Base-by-base conservation (phyloP, 2,888 invertebrate genomes). In the Ischnus inquisitorius region DNA sequence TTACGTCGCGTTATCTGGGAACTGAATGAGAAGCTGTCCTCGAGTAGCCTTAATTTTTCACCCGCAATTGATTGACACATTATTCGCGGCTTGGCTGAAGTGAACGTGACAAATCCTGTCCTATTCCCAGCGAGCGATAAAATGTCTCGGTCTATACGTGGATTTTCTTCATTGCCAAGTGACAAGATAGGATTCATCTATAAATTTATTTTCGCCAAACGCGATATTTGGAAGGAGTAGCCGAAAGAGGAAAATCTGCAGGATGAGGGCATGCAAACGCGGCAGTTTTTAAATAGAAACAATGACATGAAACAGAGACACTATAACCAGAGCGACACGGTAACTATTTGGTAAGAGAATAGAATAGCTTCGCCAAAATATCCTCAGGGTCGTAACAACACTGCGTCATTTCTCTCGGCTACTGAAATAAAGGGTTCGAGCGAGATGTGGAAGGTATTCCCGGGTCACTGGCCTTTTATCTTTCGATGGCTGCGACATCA, bases 291-390 rank as follows among this genome's bases (percentile, higher is more conserved):
- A 16, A 16, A 71, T 41, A 39, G 25, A 10, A 41, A 41, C 16
- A 48, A 41, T 14, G 19, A n/a, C 5, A 22, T 43, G 22, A 43
- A 43, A 28, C 14, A 46, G 65, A 25, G 76, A 54, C 41, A 22
- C 41, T 25, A 75, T 51, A 64, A 48, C 22, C 6, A 12, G 16
- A 2, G 39, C 16, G 54, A 25, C 39, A 14, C 39, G 25, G 54
- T 65, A 64, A 46, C 46, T 48, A 16, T 62, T 34, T 46, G 10
- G 54, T 25, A 39, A 54, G n/a, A 22, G 65, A 65, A 76, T 39
- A 76, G 65, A 19, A 41, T 4, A 57, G 64, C 34, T 67, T 22
- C 22, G 51, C 34, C 39, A 39, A 25, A 43, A 34, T 39, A 39
- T 54, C 39, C n/a, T 39, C 39, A 65, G 14, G 43, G 14, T 43